Conservation (phyloP, 2,888 invertebrate species). For the Dynastes grantii region DNA sequence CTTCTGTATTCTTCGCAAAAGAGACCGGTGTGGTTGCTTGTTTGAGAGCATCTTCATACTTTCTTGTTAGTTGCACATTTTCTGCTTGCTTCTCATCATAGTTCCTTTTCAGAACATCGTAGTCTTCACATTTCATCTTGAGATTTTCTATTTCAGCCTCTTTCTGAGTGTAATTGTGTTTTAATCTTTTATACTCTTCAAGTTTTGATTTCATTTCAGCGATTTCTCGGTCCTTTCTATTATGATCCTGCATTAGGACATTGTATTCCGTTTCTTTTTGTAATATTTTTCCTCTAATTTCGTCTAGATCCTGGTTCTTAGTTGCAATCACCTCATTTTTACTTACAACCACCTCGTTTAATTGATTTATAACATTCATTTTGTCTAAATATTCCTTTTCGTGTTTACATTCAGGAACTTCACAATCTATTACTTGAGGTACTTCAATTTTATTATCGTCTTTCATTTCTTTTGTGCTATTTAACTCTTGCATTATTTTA, state of each 20-base stretch:
- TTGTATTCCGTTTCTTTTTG: neutral
- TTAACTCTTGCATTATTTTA: neutral
- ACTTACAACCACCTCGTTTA: neutral
- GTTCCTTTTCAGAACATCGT: neutral
- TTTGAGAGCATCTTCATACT: neutral
- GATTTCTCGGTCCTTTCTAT: neutral
- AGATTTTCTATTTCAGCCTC: neutral
- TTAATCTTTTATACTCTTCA: neutral
- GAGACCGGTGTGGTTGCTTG: neutral
- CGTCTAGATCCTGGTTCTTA: neutral
- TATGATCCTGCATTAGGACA: neutral
- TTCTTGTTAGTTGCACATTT: neutral
- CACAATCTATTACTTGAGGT: too few species aligned
- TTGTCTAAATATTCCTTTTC: conserved; percentile 4
- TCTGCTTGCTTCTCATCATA: neutral
- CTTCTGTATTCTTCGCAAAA: neutral
- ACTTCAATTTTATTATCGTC: neutral
- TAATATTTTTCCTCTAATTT: neutral
- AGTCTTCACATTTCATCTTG: neutral
- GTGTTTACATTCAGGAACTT: neutral
- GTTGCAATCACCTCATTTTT: neutral
- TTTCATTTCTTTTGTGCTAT: neutral
- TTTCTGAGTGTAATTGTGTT: neutral
- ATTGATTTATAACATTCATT: neutral
- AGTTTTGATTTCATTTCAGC: neutral